These are phyloP conservation scores for Aphis craccivora DNA, from an alignment of 1,140 invertebrate species.

Conservation along the genomic window DNA sequence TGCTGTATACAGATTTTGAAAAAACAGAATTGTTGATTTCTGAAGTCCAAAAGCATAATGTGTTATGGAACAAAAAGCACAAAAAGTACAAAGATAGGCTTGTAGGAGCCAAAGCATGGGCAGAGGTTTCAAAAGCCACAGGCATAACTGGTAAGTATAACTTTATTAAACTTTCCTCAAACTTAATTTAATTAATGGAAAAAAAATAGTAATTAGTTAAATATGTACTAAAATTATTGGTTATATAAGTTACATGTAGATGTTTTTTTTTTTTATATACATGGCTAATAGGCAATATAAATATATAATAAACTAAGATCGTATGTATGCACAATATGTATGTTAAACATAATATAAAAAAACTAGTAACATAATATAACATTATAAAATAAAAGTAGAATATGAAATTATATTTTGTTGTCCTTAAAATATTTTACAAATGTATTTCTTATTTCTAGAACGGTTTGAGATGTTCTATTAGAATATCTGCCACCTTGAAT, in stretches of 20 bases:
- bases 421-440: background rate
- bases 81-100: background rate
- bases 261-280: too few relatives aligned
- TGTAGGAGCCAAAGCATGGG: background rate
- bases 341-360: too few relatives aligned
- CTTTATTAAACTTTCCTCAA: background rate
- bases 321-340: too few relatives aligned
- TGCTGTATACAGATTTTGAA: background rate
- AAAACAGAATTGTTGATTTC: background rate
- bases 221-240: too few relatives aligned
- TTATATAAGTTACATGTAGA: too few relatives aligned
- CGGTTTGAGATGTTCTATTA: background rate
- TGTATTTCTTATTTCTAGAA: background rate
- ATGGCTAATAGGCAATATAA: too few relatives aligned
- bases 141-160: background rate
- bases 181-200: background rate
- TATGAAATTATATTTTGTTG: constrained; percentile 16
- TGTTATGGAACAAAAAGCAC: background rate
- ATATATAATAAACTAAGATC: too few relatives aligned
- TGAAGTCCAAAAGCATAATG: background rate
- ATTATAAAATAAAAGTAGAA: background rate
- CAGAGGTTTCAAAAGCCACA: background rate
- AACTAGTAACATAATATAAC: too few relatives aligned
- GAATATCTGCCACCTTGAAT: background rate
- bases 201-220: background rate